Evolutionary conservation across 2,797 vertebrate genomes (phyloP).

Genomic region (Enteromius radiatus): DNA sequence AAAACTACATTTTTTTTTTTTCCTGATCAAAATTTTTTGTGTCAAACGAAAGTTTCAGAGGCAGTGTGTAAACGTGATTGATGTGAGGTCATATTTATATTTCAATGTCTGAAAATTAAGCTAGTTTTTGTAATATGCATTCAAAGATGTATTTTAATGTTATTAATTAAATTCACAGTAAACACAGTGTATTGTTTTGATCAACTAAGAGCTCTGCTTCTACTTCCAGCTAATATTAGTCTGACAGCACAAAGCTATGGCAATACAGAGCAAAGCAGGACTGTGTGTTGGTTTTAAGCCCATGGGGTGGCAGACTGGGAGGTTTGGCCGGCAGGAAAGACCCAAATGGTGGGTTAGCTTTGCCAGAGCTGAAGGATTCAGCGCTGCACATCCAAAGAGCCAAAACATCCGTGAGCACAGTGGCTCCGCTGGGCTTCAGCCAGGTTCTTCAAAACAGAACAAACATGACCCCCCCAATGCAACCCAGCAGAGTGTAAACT

Average conservation of each 20-base stretch:
- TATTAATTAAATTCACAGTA: background rate
- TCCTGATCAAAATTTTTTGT: too few species aligned
- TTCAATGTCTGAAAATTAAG: background rate
- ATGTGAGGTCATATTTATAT: too few species aligned
- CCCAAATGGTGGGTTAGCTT: slow-evolving; percentile 43
- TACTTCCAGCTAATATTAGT: slow-evolving; percentile 6
- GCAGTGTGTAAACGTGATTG: too few species aligned
- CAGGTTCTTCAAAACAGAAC: slow-evolving; percentile 38
- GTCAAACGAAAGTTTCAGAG: too few species aligned
- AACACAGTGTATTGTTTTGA: background rate
- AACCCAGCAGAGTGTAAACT: slow-evolving; percentile 32
- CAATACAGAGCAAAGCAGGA: slow-evolving; percentile 1
- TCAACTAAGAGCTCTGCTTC: background rate
- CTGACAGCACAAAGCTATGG: slow-evolving; percentile 2
- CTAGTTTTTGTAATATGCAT: background rate
- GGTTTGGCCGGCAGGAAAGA: slow-evolving; percentile 57
- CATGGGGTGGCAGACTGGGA: slow-evolving; percentile 25
- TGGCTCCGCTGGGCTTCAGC: slow-evolving; percentile 36
- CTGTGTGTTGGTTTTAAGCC: slow-evolving; percentile 19
- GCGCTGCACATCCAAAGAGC: slow-evolving; percentile 28
- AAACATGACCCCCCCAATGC: slow-evolving; percentile 43
- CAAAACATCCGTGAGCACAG: slow-evolving; percentile 49
- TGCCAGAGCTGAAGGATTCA: slow-evolving; percentile 49
- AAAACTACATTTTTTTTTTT: too few species aligned
- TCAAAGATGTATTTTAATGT: background rate